Conservation (phyloP, 2,888 invertebrate genomes). For the Drosophila leonis region DNA sequence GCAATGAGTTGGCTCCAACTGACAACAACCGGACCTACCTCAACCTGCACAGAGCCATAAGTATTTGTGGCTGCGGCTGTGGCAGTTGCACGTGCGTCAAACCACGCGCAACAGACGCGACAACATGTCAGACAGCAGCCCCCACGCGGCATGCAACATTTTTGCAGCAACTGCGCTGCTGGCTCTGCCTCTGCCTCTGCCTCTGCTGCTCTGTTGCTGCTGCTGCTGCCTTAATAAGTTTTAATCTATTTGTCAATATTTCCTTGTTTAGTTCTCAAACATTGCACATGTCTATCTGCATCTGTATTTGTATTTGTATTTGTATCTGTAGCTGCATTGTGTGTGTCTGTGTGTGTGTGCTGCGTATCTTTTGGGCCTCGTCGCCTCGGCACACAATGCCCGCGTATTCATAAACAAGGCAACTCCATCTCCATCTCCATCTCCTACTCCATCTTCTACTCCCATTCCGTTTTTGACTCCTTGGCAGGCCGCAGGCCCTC, state of each 20-base stretch:
- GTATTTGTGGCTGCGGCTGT: constrained; percentile 24
- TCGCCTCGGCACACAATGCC: constrained; percentile 67
- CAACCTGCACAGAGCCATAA: constrained; percentile 57
- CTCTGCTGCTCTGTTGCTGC: constrained; percentile 6
- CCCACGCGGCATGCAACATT: constrained; percentile 71
- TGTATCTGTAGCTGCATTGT: constrained; percentile 22
- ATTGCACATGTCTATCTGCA: constrained; percentile 51
- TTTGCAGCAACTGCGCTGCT: constrained; percentile 47
- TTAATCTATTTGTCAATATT: constrained; percentile 82
- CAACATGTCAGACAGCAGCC: constrained; percentile 71
- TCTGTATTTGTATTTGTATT: constrained; percentile 29
- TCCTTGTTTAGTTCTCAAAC: constrained; percentile 77
- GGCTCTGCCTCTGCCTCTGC: constrained; percentile 6
- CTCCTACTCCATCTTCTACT: constrained; percentile 13
- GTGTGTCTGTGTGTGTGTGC: constrained; percentile 23
- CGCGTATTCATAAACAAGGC: constrained; percentile 79
- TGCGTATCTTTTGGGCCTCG: constrained; percentile 57
- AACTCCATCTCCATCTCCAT: constrained; percentile 25
- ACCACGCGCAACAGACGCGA: constrained; percentile 54
- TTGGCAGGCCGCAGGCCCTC: constrained; percentile 50
- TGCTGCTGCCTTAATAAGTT: constrained; percentile 72
- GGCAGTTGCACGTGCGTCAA: constrained; percentile 61
- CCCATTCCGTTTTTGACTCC: constrained; percentile 22
- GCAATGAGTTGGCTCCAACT: constrained; percentile 64
- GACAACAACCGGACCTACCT: constrained; percentile 70